Evolutionary conservation across 2,113 vertebrate genomes (phyloP).

Genomic region (Phainopepla nitens): DNA sequence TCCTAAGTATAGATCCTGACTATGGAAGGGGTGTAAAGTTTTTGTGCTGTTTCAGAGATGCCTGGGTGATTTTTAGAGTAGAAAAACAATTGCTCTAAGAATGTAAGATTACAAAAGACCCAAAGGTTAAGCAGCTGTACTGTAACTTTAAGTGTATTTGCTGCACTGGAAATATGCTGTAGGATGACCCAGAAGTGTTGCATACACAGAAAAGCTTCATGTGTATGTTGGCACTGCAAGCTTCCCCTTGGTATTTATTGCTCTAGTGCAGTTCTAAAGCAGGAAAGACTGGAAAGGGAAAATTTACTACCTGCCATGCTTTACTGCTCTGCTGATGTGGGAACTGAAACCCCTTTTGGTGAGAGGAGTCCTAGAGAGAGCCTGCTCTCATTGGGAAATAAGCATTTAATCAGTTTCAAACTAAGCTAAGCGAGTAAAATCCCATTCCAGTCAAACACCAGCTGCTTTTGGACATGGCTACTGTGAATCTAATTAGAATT

Average conservation of each 20-base stretch:
- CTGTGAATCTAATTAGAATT: not conserved
- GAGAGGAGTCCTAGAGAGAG: not conserved
- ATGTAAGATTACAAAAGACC: not conserved
- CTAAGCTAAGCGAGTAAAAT: not conserved
- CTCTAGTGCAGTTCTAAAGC: slow-evolving; percentile 20
- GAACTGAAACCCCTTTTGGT: not conserved
- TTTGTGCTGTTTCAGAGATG: not conserved
- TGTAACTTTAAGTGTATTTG: slow-evolving; percentile 32
- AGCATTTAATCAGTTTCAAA: not conserved
- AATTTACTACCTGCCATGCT: slow-evolving; percentile 34
- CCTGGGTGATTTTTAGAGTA: not conserved
- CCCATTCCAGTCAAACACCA: not conserved
- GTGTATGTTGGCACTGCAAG: slow-evolving; percentile 34
- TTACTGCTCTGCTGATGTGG: not conserved
- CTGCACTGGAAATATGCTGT: not conserved
- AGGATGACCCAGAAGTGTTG: slow-evolving; percentile 35
- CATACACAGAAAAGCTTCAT: not conserved
- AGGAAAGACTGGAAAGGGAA: slow-evolving; percentile 43
- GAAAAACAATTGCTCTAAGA: not conserved
- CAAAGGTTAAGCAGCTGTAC: not conserved
- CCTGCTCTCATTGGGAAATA: not conserved
- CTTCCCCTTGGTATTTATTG: slow-evolving; percentile 32
- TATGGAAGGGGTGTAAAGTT: not conserved
- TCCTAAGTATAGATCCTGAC: not conserved
- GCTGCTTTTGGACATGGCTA: not conserved